These are phyloP conservation scores for Lasioglossum morio DNA, from an alignment of 2,888 invertebrate genomes.

Conservation along the genomic window DNA sequence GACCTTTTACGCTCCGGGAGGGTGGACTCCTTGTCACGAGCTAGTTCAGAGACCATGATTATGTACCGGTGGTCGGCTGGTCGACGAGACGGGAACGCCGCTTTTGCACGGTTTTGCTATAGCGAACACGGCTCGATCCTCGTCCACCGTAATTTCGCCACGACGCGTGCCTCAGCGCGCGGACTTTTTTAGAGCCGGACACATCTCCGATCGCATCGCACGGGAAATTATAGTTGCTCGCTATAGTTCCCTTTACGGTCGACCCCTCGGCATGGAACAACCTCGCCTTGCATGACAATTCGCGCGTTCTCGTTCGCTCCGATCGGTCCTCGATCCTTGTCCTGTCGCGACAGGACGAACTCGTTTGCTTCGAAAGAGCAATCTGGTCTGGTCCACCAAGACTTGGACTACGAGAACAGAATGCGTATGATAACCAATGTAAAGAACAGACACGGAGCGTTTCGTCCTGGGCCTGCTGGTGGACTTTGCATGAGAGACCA, in stretches of 20 bases:
- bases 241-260: neutral
- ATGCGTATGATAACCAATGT: neutral
- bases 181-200: slow-evolving; percentile 28
- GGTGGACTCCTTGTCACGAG: slow-evolving; percentile 14
- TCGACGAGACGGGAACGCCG: neutral
- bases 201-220: slow-evolving; percentile 16
- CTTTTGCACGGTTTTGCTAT: neutral
- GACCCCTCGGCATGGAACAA: neutral
- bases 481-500: neutral
- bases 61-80: neutral
- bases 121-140: neutral
- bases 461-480: slow-evolving; percentile 11
- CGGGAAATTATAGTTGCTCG: neutral
- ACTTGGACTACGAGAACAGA: neutral
- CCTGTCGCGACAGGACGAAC: neutral
- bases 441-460: neutral
- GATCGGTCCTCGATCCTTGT: neutral
- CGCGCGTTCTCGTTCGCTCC: neutral
- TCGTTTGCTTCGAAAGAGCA: slow-evolving; percentile 7
- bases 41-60: slow-evolving; percentile 44
- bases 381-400: neutral
- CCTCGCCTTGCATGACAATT: neutral
- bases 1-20: slow-evolving; percentile 42
- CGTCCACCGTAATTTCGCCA: neutral
- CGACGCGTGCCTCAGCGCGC: slow-evolving; percentile 8